These are phyloP conservation scores for Ochropleura plecta DNA, from an alignment of 2,888 invertebrate genomes.

Conservation along the genomic window DNA sequence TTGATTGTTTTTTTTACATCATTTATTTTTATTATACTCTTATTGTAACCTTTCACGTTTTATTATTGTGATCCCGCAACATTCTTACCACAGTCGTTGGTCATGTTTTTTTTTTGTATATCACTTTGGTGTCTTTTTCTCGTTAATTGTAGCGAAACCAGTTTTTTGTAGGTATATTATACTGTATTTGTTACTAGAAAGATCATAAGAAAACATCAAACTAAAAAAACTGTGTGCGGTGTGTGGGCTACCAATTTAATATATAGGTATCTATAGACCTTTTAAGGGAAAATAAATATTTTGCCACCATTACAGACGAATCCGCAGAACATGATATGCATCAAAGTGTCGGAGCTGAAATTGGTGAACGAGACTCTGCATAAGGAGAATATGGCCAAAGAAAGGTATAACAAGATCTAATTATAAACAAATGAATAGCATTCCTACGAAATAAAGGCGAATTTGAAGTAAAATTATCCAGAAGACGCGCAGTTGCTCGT, in stretches of 20 bases:
- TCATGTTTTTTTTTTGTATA: background rate
- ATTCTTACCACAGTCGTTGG: background rate
- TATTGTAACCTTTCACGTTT: conserved; percentile 7
- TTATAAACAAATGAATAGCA: background rate
- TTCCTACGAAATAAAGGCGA: background rate
- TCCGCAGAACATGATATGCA: conserved; percentile 63
- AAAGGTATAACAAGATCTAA: conserved; percentile 74
- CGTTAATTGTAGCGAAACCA: background rate
- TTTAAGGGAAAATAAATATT: background rate
- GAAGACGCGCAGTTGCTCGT: background rate
- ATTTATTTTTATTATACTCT: conserved; percentile 47
- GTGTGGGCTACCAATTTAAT: background rate
- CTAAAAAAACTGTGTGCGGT: background rate
- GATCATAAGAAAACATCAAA: background rate
- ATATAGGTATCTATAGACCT: no score
- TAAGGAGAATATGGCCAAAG: conserved; percentile 80
- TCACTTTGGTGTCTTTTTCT: background rate
- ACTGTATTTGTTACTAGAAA: background rate
- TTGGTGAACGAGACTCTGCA: conserved; percentile 77
- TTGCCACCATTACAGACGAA: conserved; percentile 62
- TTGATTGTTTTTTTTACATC: conserved; percentile 19
- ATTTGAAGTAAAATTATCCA: background rate
- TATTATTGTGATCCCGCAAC: background rate
- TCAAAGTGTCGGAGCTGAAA: conserved; percentile 73
- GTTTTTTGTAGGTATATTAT: background rate